These are phyloP conservation scores for Guaruba guarouba DNA, from an alignment of 2,113 vertebrate species.

Conservation along the genomic window DNA sequence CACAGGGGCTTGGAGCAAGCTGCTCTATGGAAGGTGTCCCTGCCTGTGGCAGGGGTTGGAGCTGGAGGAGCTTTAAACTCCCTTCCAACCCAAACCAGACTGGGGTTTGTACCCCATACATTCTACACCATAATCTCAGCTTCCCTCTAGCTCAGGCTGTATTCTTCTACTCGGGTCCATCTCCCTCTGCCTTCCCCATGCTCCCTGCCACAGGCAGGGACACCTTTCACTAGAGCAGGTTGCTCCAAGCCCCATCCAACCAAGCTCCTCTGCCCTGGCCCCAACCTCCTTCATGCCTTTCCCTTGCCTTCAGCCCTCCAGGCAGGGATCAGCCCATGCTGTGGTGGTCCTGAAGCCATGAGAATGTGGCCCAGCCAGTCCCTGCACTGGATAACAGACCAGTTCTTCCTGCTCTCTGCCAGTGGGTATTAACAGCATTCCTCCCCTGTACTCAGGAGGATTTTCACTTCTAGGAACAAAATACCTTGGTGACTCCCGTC, in stretches of 20 bases:
- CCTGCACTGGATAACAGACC: background rate
- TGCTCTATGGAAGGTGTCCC: background rate
- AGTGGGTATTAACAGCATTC: background rate
- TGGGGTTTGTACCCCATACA: rapidly evolving
- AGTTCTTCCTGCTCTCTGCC: conserved; percentile 24
- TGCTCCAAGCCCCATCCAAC: background rate
- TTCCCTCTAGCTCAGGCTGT: background rate
- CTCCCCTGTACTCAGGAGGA: background rate
- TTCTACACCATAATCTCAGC: rapidly evolving
- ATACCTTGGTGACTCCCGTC: background rate
- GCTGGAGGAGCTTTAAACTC: background rate
- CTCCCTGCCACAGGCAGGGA: background rate
- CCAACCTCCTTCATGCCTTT: background rate
- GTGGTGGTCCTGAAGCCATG: background rate
- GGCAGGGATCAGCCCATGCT: background rate
- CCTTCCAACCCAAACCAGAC: background rate
- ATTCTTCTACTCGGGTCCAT: background rate
- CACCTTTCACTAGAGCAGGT: background rate
- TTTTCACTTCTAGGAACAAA: conserved; percentile 26
- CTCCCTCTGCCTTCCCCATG: background rate
- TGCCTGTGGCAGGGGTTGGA: background rate
- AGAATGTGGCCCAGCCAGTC: background rate
- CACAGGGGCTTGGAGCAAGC: no score
- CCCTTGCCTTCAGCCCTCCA: background rate
- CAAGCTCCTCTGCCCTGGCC: background rate